Evolutionary conservation across 2,888 invertebrate genomes (phyloP).

Genomic region (Cancer borealis): DNA sequence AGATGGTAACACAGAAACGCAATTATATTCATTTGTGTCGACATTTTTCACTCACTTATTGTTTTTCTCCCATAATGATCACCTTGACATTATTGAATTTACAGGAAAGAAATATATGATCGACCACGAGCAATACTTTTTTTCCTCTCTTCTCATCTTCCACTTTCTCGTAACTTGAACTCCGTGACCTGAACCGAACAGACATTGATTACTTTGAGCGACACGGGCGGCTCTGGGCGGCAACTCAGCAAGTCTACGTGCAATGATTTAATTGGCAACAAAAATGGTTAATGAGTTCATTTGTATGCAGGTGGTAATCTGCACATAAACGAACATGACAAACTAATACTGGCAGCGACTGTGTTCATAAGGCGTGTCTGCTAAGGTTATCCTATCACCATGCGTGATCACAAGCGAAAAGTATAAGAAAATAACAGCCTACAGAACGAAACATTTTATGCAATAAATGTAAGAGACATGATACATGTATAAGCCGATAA

Average conservation of each 20-base stretch:
- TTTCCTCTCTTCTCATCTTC: no score
- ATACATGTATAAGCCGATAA: no score
- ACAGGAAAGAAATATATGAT: no score
- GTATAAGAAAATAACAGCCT: neutral
- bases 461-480: neutral
- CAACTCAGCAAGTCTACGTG: neutral
- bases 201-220: neutral
- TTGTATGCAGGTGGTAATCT: slow-evolving; percentile 20
- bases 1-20: no score
- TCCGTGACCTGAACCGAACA: neutral
- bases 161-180: no score
- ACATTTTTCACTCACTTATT: no score
- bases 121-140: no score
- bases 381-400: neutral
- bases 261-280: slow-evolving; percentile 9
- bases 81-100: no score
- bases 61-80: no score
- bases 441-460: neutral
- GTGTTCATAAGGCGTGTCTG: neutral
- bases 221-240: neutral
- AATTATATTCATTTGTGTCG: no score
- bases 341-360: slow-evolving; percentile 2
- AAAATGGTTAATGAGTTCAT: slow-evolving; percentile 11
- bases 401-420: neutral
- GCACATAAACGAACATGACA: slow-evolving; percentile 3